Percentiles rank a stretch among this genome's conserved stretches.
Evolutionary conservation across 2,888 invertebrate species (phyloP).

Genomic region (Amblyteles armatorius): DNA sequence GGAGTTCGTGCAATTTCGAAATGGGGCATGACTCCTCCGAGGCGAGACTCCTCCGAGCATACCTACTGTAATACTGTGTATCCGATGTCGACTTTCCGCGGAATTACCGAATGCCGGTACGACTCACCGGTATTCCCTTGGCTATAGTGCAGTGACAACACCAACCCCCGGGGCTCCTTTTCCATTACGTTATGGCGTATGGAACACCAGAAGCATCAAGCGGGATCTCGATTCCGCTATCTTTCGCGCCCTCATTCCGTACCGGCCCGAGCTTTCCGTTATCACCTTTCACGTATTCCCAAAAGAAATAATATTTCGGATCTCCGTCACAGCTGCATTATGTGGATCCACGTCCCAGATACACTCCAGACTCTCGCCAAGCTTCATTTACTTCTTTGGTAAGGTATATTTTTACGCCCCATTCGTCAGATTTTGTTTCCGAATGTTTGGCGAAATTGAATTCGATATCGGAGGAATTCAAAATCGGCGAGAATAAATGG

Average conservation of each 20-base stretch:
- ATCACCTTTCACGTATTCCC: constrained; percentile 53
- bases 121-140: constrained; percentile 49
- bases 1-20: constrained; percentile 26
- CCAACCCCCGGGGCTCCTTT: constrained; percentile 65
- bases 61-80: constrained; percentile 46
- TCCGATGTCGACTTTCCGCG: constrained; percentile 54
- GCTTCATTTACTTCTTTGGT: neutral
- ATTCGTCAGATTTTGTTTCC: neutral
- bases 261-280: neutral
- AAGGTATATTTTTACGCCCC: neutral
- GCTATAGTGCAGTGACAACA: constrained; percentile 28
- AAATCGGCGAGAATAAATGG: neutral
- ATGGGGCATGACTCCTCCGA: constrained; percentile 48
- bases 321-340: constrained; percentile 24
- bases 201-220: constrained; percentile 45
- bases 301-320: constrained; percentile 59
- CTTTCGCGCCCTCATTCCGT: constrained; percentile 4
- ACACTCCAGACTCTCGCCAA: neutral
- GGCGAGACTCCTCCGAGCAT: constrained; percentile 48
- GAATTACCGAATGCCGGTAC: constrained; percentile 27
- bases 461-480: neutral
- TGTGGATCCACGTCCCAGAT: constrained; percentile 19
- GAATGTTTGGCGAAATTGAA: neutral
- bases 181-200: constrained; percentile 68
- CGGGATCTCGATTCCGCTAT: constrained; percentile 40